These are phyloP conservation scores for Rhyacophila evoluta DNA, from an alignment of 2,888 invertebrate genomes.

Conservation along the genomic window DNA sequence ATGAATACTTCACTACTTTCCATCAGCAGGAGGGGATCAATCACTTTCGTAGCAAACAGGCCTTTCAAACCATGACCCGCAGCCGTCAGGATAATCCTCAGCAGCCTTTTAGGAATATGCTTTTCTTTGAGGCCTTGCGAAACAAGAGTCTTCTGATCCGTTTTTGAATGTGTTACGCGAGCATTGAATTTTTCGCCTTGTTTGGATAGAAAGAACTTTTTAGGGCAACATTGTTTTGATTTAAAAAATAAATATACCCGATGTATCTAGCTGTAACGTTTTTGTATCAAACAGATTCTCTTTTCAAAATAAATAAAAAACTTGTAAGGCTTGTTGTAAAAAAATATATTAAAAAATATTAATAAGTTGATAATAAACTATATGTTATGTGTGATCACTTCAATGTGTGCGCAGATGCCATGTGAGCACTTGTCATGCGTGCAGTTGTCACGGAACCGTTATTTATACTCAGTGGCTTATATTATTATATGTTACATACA, in stretches of 20 bases:
- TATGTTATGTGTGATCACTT: no score
- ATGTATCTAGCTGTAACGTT: neutral
- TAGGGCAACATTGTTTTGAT: neutral
- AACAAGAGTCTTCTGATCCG: slow-evolving; percentile 18
- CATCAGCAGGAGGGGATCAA: slow-evolving; percentile 40
- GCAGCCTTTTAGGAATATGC: slow-evolving; percentile 36
- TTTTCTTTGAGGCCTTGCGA: slow-evolving; percentile 42
- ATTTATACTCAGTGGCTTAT: no score
- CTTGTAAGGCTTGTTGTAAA: no score
- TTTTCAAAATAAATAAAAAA: neutral
- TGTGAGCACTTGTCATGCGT: no score
- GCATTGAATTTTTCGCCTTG: neutral
- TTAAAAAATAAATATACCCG: neutral
- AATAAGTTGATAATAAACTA: no score
- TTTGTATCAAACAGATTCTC: neutral
- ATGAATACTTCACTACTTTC: slow-evolving; percentile 30
- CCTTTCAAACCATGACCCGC: slow-evolving; percentile 30
- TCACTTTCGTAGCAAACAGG: slow-evolving; percentile 40
- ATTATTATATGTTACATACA: no score
- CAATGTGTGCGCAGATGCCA: no score
- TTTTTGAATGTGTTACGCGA: neutral
- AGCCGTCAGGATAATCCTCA: slow-evolving; percentile 38
- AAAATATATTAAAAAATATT: no score
- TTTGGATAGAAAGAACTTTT: neutral
- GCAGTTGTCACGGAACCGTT: no score